These are phyloP conservation scores for Platanista minor DNA, from an alignment of 2,113 vertebrate species.

Conservation along the genomic window DNA sequence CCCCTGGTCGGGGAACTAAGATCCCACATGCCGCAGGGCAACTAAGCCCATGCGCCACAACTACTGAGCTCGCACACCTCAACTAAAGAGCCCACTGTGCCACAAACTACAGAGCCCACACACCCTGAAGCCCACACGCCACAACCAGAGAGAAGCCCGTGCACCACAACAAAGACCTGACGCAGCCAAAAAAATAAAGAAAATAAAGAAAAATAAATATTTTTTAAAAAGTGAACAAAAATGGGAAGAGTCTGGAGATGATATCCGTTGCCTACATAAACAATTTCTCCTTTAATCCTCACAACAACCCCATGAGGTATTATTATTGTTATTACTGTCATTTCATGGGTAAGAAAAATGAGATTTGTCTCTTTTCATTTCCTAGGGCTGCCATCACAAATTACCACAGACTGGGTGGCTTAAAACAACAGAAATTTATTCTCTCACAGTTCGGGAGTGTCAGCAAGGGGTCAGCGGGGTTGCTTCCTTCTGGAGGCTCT, in stretches of 20 bases:
- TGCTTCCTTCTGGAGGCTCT: not conserved
- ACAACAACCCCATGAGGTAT: not conserved
- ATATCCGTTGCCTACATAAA: not conserved
- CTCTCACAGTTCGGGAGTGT: not conserved
- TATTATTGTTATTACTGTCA: not conserved
- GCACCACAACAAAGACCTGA: too few relatives aligned
- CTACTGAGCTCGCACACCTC: too few relatives aligned
- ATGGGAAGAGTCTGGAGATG: not conserved
- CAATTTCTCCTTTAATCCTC: not conserved
- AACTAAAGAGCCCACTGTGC: too few relatives aligned
- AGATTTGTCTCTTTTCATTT: not conserved
- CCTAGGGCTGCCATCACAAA: not conserved
- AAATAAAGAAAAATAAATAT: too few relatives aligned
- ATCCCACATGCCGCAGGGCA: too few relatives aligned
- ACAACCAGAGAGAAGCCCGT: too few relatives aligned
- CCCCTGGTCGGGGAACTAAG: too few relatives aligned
- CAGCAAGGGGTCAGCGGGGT: not conserved
- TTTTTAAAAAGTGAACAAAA: not conserved
- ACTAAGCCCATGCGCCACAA: too few relatives aligned
- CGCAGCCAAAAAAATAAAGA: too few relatives aligned
- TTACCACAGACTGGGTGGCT: not conserved
- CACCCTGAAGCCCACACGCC: accelerated
- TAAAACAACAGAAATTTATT: not conserved
- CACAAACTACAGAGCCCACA: too few relatives aligned
- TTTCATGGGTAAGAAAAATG: not conserved